Evolutionary conservation across 2,888 invertebrate genomes (phyloP).

Genomic region (Drosophila robusta): DNA sequence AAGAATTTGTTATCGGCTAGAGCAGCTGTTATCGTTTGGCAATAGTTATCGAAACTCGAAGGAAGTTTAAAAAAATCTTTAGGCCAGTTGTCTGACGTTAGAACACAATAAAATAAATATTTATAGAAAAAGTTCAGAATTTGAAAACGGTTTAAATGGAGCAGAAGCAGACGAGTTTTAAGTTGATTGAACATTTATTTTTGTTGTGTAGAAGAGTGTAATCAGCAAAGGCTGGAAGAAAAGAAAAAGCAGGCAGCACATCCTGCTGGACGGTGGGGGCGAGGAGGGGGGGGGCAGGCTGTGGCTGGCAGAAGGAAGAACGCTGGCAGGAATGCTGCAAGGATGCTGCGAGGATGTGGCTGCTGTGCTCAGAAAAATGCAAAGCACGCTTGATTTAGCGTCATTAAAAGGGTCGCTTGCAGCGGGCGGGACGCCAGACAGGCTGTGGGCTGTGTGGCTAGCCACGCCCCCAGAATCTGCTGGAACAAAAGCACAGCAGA

Average conservation of each 20-base stretch:
- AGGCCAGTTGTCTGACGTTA: no score
- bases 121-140: no score
- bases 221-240: constrained; percentile 30
- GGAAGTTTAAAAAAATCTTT: no score
- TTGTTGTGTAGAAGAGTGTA: constrained; percentile 35
- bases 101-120: no score
- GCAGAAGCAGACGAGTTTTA: no score
- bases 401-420: constrained; percentile 69
- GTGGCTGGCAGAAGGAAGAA: constrained; percentile 11
- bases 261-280: neutral
- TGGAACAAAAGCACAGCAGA: constrained; percentile 17
- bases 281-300: neutral
- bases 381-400: constrained; percentile 79
- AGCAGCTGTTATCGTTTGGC: no score
- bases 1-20: no score
- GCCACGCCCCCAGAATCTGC: constrained; percentile 40
- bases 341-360: constrained; percentile 42
- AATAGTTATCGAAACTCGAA: no score
- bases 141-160: no score
- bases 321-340: constrained; percentile 23
- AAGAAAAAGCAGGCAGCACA: constrained; percentile 19
- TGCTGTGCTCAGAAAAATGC: constrained; percentile 60
- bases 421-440: constrained; percentile 49
- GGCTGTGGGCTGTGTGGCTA: constrained; percentile 37
- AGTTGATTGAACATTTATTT: neutral